Evolutionary conservation across 2,888 invertebrate genomes (phyloP), one percentile per base, ranked within the genome.

Genomic region (Fragum whitleyi): DNA sequence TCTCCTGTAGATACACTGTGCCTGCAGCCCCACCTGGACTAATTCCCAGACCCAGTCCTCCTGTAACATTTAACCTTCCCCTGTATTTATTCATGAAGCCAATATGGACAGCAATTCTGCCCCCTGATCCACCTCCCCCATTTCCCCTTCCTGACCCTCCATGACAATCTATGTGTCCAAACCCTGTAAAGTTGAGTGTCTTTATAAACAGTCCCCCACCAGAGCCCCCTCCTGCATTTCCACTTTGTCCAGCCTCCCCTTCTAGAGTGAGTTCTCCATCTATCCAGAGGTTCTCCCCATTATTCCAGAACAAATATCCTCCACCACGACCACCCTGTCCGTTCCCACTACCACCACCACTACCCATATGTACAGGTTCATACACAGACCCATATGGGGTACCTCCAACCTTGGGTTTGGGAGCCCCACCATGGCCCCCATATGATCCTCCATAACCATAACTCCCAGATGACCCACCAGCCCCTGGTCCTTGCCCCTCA

Each of bases 341-440:
- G 39, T 70, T 32, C 21, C 89, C 90, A 81, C 86, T 87, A n/a
- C 90, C 90, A 16, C 91, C 90, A 51, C 89, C 89, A 84, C 90
- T 90, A 11, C 91, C 91, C 23, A 72, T 71, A 14, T 87, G 28
- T 21, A 73, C 65, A 23, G 91, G 88, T 32, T 68, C 59, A 70
- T 89, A 90, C 23, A 88, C 87, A n/a, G 91, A 91, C 59, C 87
- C 90, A 82, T 90, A 90, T 5, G 90, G 83, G 11, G 59, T 81
- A 61, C 90, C 91, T 21, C 89, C 88, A 26, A 67, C 77, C 3
- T 74, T 19, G n/a, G 86, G 87, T 9, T 79, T 77, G 19, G 85
- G 85, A 19, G 88, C 88, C n/a, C 91, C 91, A 21, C 91, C 91
- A 77, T 91, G 89, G 14, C 91, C 91, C 29, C 91, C 91, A 74